These are phyloP conservation scores for Microctonus hyperodae DNA, from an alignment of 2,888 invertebrate species.

Conservation along the genomic window DNA sequence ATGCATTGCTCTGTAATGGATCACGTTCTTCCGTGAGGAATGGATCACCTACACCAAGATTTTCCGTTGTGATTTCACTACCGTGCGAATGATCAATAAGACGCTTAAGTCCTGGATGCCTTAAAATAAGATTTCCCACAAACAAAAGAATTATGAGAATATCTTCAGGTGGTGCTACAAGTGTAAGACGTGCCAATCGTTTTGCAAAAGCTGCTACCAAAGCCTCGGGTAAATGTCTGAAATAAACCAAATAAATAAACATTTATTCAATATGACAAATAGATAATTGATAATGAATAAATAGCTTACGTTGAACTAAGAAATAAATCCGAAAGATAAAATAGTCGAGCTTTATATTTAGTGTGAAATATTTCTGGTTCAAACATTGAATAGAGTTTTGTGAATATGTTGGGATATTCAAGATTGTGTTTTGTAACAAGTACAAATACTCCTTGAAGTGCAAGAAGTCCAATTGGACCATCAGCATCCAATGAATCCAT, in stretches of 20 bases:
- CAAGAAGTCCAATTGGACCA: conserved; percentile 86
- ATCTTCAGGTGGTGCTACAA: conserved; percentile 84
- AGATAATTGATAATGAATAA: conserved; percentile 10
- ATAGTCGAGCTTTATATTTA: conserved; percentile 86
- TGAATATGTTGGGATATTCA: conserved; percentile 94
- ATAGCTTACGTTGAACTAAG: conserved; percentile 85
- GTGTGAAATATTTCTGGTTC: conserved; percentile 91
- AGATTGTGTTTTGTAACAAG: conserved; percentile 91
- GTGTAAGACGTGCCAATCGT: conserved; percentile 81
- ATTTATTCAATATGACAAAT: background rate
- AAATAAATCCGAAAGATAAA: conserved; percentile 89
- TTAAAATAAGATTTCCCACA: conserved; percentile 82
- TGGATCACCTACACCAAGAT: conserved; percentile 72
- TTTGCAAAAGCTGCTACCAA: conserved; percentile 94
- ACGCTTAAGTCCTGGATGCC: conserved; percentile 84
- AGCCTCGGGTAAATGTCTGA: conserved; percentile 86
- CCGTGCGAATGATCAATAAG: conserved; percentile 67
- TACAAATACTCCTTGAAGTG: conserved; percentile 89
- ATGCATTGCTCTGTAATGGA: conserved; percentile 80
- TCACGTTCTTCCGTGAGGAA: conserved; percentile 84
- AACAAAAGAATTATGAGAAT: conserved; percentile 80
- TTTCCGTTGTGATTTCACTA: conserved; percentile 52
- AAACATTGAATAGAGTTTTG: conserved; percentile 93
- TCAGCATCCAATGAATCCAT: conserved; percentile 88
- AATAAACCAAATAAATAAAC: conserved; percentile 13